These are phyloP conservation scores for Hirtodrosophila histrioides DNA, from an alignment of 2,888 invertebrate genomes.

Conservation along the genomic window DNA sequence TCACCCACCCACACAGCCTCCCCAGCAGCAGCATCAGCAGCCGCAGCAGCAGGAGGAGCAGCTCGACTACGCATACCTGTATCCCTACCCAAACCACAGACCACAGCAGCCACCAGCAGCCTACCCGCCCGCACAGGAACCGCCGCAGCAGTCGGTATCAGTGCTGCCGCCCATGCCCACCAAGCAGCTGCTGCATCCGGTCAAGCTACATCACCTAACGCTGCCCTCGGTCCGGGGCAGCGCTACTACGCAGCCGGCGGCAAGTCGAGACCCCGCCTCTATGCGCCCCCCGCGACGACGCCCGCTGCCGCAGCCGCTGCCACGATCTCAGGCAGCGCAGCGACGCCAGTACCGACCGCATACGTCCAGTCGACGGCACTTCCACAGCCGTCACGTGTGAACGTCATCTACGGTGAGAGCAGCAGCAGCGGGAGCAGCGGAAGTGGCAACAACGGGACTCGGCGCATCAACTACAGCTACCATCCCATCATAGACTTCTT, in stretches of 20 bases:
- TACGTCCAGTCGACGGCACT: constrained; percentile 61
- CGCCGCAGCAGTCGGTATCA: constrained; percentile 38
- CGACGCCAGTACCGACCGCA: constrained; percentile 67
- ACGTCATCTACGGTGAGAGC: constrained; percentile 56
- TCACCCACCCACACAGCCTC: constrained; percentile 78
- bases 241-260: constrained; percentile 39
- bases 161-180: constrained; percentile 73
- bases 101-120: constrained; percentile 53
- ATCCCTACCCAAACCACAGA: constrained; percentile 54
- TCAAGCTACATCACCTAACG: constrained; percentile 59
- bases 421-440: constrained; percentile 25
- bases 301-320: constrained; percentile 34
- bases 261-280: constrained; percentile 73
- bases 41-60: constrained; percentile 41
- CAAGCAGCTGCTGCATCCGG: constrained; percentile 58
- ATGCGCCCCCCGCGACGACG: constrained; percentile 64
- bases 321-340: constrained; percentile 50
- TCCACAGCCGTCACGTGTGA: constrained; percentile 69
- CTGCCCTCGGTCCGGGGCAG: constrained; percentile 53
- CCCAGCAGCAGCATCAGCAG: constrained; percentile 42
- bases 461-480: constrained; percentile 91
- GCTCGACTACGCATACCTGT: constrained; percentile 56
- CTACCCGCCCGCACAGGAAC: constrained; percentile 68
- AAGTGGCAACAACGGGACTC: constrained; percentile 36
- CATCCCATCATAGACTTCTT: constrained; percentile 94